phyloP scores from a whole-genome alignment of 2,888 invertebrate species.

The Rapana venosa region DNA sequence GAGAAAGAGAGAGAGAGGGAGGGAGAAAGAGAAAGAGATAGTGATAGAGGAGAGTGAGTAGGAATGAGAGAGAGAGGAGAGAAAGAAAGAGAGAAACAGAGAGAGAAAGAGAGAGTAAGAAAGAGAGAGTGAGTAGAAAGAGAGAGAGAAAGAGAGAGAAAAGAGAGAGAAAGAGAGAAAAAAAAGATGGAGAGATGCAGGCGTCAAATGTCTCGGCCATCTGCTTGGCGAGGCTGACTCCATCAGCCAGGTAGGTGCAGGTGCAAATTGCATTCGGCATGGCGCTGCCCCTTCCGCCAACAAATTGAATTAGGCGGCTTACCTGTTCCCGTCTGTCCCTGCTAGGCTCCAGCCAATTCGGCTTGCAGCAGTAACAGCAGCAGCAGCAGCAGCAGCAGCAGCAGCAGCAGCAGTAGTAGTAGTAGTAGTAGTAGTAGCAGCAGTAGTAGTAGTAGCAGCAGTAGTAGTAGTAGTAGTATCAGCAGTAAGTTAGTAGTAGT shows the following conservation, averaged over 20 bases:
- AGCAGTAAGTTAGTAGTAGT: no score
- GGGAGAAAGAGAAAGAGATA: conserved; percentile 3
- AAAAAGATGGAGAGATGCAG: background rate
- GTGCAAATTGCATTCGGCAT: background rate
- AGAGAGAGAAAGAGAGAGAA: background rate
- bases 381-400: conserved; percentile 23
- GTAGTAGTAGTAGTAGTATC: no score
- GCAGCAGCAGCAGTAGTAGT: conserved; percentile 27
- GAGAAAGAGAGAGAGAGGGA: background rate
- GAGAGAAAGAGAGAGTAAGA: conserved; percentile 34
- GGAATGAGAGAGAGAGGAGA: background rate
- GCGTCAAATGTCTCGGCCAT: background rate
- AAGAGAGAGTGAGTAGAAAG: background rate
- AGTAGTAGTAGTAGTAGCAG: conserved; percentile 32
- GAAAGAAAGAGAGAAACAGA: conserved; percentile 18
- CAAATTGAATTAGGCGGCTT: no score
- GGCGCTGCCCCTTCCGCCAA: no score
- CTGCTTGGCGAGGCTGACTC: no score
- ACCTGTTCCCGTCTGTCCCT: no score
- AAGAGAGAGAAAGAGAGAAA: background rate
- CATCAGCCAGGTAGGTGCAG: no score
- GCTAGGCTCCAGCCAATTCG: no score
- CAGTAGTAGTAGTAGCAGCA: conserved; percentile 13
- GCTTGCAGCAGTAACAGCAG: conserved; percentile 16
- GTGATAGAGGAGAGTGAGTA: no score